These are phyloP conservation scores for Adoxophyes honmai DNA, from an alignment of 1,140 invertebrate species.

Conservation along the genomic window DNA sequence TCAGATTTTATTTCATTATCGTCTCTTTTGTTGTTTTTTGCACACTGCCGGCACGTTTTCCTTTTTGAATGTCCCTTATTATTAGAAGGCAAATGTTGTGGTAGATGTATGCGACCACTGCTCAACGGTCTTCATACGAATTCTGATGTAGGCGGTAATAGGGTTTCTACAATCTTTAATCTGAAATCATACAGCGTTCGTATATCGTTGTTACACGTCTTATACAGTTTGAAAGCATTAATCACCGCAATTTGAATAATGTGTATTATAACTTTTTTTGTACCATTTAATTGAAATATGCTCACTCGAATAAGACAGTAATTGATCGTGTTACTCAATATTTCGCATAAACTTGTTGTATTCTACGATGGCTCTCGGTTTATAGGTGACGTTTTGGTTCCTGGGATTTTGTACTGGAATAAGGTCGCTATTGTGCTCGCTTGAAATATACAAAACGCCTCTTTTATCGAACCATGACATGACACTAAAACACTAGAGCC, in stretches of 20 bases:
- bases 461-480: too few relatives aligned
- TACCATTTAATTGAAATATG: slow-evolving; percentile 31
- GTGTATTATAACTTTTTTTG: slow-evolving; percentile 34
- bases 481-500: too few relatives aligned
- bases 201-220: slow-evolving; percentile 20
- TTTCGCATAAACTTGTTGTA: slow-evolving; percentile 29
- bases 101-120: slow-evolving; percentile 1
- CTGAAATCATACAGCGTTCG: slow-evolving; percentile 27
- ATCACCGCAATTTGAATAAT: slow-evolving; percentile 26
- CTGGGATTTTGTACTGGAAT: too few relatives aligned
- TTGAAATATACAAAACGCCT: too few relatives aligned
- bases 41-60: neutral
- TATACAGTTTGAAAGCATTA: slow-evolving; percentile 23
- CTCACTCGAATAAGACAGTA: slow-evolving; percentile 29
- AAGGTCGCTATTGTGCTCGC: too few relatives aligned
- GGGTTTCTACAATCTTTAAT: slow-evolving; percentile 15
- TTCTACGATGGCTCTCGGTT: slow-evolving; percentile 13
- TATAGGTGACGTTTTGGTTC: neutral
- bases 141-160: neutral
- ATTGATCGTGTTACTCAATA: slow-evolving; percentile 28
- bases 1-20: too few relatives aligned
- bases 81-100: neutral
- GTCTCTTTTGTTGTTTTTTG: slow-evolving; percentile 2
- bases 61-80: neutral
- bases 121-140: neutral